Evolutionary conservation across 2,797 vertebrate species (phyloP).

Genomic region (Bucorvus abyssinicus): DNA sequence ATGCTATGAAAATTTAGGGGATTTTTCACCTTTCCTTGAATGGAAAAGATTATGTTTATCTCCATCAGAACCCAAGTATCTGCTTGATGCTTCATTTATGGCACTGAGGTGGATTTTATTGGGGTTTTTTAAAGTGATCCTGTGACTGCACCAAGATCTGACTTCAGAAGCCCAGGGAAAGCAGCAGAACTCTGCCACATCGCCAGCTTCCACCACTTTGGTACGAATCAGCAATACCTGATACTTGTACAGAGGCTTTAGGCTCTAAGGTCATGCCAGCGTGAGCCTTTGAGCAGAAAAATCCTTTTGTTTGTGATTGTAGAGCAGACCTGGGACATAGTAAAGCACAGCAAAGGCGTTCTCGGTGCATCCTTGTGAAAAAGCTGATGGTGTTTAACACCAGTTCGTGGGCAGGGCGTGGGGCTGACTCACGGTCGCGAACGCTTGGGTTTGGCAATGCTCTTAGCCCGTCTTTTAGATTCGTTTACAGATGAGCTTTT

Average conservation of each 20-base stretch:
- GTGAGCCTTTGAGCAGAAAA: not conserved
- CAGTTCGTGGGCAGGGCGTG: not conserved
- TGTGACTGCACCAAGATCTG: not conserved
- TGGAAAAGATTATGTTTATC: not conserved
- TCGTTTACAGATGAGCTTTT: not conserved
- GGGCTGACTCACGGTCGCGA: not conserved
- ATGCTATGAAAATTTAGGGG: not conserved
- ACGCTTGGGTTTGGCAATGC: not conserved
- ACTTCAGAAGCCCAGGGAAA: not conserved
- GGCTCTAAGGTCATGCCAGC: not conserved
- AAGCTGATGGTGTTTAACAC: rapidly evolving
- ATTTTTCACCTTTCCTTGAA: not conserved
- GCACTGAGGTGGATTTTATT: not conserved
- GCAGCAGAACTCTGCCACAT: not conserved
- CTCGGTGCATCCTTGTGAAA: rapidly evolving
- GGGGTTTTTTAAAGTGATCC: not conserved
- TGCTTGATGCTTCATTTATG: not conserved
- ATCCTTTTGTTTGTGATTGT: not conserved
- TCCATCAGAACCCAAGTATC: not conserved
- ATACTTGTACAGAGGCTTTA: rapidly evolving
- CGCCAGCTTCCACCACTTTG: rapidly evolving
- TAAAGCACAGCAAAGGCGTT: not conserved
- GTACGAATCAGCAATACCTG: not conserved
- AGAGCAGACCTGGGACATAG: not conserved
- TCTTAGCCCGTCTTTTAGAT: not conserved